Base-by-base conservation (phyloP, 1,140 invertebrate genomes). In the Penaeus japonicus region DNA sequence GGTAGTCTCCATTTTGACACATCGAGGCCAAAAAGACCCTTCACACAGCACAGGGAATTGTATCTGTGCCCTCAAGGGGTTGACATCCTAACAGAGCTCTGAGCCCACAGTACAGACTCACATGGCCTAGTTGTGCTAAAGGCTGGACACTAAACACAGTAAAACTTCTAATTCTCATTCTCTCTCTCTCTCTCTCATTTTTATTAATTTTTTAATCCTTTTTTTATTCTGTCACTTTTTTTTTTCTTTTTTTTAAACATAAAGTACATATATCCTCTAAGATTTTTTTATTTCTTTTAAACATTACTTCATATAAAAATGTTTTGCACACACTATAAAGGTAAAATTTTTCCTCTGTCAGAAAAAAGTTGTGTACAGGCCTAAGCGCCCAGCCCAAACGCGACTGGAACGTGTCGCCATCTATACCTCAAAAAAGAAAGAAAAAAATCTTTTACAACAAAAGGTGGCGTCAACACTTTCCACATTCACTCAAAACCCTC, bases 301-400 rank as follows among this genome's bases (percentile, higher is more conserved):
- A 83, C 77, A 79, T 79, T 79, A 79, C 54, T 79, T 39, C 54
- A 79, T 79, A 79, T 79, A 79, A 79, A 83, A 83, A 32, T 62
- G 80, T 83, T 35, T 59, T 83, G 47, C 80, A 83, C 32, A 35
- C 55, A 62, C 80, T 83, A 83, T 83, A 39, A 62, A 83, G 55
- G 54, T 83, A 59, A 83, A 83, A 83, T 65, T 39, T 62, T 27
- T 79, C 77, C 54, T n/a, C 53, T 79, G 77, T 77, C 32, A 79
- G 32, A 53, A 79, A 79, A 22, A 53, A 53, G 27, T 79, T 53
- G 77, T 79, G 47, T 47, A 47, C 47, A 47, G 47, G 47, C 47
- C 47, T 47, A 47, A 47, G 47, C 47, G 47, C 47, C 47, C 47
- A 47, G 47, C 47, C 47, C 54, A 35, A 53, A 53, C 5, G 39